phyloP scores from a whole-genome alignment of 2,888 invertebrate species.

The Hypomecis atomaria region DNA sequence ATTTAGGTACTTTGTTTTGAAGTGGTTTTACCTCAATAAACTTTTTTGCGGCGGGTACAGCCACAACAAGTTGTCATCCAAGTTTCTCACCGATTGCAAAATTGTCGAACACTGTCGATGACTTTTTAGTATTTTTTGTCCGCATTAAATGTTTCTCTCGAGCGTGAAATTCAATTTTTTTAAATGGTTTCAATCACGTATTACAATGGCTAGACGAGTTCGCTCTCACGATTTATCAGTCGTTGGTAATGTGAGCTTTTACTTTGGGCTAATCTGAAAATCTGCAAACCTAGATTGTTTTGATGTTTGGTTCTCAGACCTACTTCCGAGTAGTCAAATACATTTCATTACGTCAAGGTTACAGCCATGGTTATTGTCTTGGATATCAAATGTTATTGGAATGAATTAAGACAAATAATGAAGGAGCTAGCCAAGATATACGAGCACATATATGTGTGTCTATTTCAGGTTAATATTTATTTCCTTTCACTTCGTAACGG shows the following conservation, averaged over 20 bases:
- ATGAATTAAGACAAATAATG: too few relatives aligned
- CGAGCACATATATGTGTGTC: too few relatives aligned
- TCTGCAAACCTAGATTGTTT: conserved; percentile 26
- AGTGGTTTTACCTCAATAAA: conserved; percentile 4
- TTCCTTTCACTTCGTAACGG: too few relatives aligned
- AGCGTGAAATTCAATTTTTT: conserved; percentile 76
- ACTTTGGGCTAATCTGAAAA: conserved; percentile 32
- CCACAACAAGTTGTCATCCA: conserved; percentile 28
- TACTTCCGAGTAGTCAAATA: conserved; percentile 4
- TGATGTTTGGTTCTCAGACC: conserved; percentile 24
- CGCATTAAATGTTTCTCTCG: conserved; percentile 60
- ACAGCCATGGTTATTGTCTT: background rate
- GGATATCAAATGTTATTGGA: background rate
- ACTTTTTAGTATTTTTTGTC: conserved; percentile 54
- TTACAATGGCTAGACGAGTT: conserved; percentile 50
- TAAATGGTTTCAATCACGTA: conserved; percentile 66
- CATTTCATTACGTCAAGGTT: conserved; percentile 3
- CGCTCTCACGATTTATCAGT: conserved; percentile 41
- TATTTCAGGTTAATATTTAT: too few relatives aligned
- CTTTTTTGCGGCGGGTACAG: conserved; percentile 1
- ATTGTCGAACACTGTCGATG: conserved; percentile 42
- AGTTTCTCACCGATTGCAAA: conserved; percentile 25
- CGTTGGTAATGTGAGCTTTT: conserved; percentile 32
- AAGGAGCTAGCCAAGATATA: too few relatives aligned
- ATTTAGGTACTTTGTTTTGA: conserved; percentile 7